These are phyloP conservation scores for Xyliphius kryptos DNA, from an alignment of 2,113 vertebrate genomes.

Conservation along the genomic window DNA sequence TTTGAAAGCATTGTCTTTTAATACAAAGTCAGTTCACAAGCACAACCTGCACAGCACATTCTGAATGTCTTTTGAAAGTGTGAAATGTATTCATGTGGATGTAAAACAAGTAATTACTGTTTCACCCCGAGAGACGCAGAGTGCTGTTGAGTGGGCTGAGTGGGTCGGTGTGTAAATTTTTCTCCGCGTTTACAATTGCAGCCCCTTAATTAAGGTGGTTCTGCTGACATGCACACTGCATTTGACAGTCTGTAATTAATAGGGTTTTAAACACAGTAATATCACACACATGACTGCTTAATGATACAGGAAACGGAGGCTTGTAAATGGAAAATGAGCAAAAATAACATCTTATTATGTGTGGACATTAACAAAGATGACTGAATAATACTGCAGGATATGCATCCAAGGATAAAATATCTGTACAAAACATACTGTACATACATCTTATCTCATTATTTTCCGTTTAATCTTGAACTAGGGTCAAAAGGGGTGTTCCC, in stretches of 20 bases:
- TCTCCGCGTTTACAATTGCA: not conserved
- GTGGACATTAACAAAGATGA: not conserved
- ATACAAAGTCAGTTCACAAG: no score
- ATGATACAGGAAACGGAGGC: not conserved
- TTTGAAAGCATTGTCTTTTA: not conserved
- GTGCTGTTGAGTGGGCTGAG: conserved; percentile 9
- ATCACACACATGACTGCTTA: conserved; percentile 11
- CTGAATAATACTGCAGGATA: no score
- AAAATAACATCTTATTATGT: not conserved
- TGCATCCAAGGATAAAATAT: no score
- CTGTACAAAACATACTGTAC: no score
- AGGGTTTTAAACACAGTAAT: conserved; percentile 14
- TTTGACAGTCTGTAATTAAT: conserved; percentile 14
- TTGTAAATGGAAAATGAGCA: not conserved
- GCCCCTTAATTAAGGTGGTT: not conserved
- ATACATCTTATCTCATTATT: no score
- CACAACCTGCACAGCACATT: not conserved
- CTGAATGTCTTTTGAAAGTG: not conserved
- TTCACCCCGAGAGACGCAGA: not conserved
- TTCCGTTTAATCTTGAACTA: no score
- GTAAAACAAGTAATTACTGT: conserved; percentile 13
- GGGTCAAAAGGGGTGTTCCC: no score
- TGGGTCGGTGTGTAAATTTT: not conserved
- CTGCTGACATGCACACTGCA: not conserved
- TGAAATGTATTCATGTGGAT: not conserved